A percentile compares a stretch with the other conserved stretches of the same genome.
These are phyloP conservation scores for Operophtera brumata DNA, from an alignment of 2,888 invertebrate species.

Conservation along the genomic window DNA sequence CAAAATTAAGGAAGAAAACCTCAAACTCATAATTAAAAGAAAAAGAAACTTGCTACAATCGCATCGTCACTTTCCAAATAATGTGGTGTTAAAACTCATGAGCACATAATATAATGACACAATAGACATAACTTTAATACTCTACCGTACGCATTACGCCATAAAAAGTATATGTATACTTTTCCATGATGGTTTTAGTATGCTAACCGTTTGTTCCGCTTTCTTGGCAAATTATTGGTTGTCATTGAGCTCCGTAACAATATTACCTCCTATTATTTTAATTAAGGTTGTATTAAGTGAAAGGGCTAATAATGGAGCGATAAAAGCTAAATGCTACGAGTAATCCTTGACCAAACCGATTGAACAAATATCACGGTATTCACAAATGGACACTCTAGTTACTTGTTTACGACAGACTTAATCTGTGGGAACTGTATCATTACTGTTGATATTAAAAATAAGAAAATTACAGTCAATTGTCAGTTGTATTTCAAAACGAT, in stretches of 20 bases:
- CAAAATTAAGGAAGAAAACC: too few relatives aligned
- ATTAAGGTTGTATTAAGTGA: conserved; percentile 21
- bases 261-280: background rate
- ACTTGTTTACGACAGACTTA: conserved; percentile 8
- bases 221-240: conserved; percentile 21
- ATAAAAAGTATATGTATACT: background rate
- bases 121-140: background rate
- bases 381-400: background rate
- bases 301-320: conserved; percentile 24
- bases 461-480: conserved; percentile 18
- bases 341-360: conserved; percentile 40
- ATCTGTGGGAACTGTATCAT: conserved; percentile 14
- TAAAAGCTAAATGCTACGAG: conserved; percentile 40
- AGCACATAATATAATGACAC: background rate
- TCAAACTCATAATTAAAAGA: too few relatives aligned
- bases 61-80: background rate
- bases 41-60: too few relatives aligned
- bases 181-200: conserved; percentile 8
- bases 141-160: conserved; percentile 1
- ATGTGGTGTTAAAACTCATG: background rate
- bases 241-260: background rate
- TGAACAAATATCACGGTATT: conserved; percentile 11
- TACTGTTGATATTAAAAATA: conserved; percentile 21
- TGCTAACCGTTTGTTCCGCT: conserved; percentile 28
- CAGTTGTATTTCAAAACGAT: conserved; percentile 12